Evolutionary conservation across 2,113 vertebrate genomes (phyloP), one percentile per base, ranked within the genome.

Genomic region (Rousettus leschenaultii): DNA sequence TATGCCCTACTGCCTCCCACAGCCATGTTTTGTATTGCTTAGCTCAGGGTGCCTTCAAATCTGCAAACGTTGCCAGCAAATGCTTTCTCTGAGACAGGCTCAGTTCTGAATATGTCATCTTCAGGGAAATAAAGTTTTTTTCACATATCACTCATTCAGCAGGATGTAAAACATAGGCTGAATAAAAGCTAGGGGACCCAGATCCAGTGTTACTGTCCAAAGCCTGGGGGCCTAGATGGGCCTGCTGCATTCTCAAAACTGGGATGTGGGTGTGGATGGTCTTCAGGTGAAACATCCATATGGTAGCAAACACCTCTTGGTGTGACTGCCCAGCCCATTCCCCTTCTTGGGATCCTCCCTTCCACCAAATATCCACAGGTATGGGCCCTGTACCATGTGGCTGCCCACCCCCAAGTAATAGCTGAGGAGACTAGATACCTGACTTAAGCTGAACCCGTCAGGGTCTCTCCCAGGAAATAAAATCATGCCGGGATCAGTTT

Each of bases 91-190:
- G 63, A 85, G 79, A 51, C 48, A 86, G 45, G 40, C 75, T 70
- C 43, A 73, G 68, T 71, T 80, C 21, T 33, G 59, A 74, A 30
- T 45, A 15, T 35, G 66, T 85, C 84, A 10, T 97, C 91, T 97
- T 77, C 74, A 79, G 95, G 96, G 95, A 97, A 98, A 86, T 87
- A 91, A 96, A 91, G 75, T 91, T 96, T 95, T 96, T 97, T 97
- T n/a, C 92, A 79, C 74, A 66, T 96, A 92, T 85, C 70, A 85
- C 96, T 96, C 96, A 80, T 66, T 84, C 61, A 93, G 91, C 88
- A 86, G 94, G 45, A 53, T 28, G 70, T 91, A 95, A 93, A 79
- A 93, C 0, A 5, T 0, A 12, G 94, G n/a, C 30, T 95, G 96
- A 97, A 93, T 94, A 82, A 93, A 79, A 84, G 96, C 51, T 16